Conservation (phyloP, 2,888 invertebrate species). For the Merodon equestris region DNA sequence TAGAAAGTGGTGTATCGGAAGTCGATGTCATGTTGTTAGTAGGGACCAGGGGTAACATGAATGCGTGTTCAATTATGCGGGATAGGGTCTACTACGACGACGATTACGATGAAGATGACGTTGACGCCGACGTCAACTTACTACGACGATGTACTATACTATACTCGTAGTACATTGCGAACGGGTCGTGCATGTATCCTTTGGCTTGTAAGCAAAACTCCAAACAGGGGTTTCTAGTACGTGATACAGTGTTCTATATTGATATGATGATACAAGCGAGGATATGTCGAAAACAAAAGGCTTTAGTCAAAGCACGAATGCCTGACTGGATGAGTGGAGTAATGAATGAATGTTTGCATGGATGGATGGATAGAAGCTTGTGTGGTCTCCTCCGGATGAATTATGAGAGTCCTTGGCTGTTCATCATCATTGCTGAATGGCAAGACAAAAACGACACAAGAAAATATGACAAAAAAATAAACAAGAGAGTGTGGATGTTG, state of each 20-base stretch:
- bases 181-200: conserved; percentile 37
- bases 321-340: conserved; percentile 31
- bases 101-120: conserved; percentile 46
- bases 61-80: conserved; percentile 64
- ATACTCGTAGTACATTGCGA: conserved; percentile 11
- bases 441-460: not conserved
- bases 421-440: conserved; percentile 1
- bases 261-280: too few relatives aligned
- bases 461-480: too few relatives aligned
- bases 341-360: conserved; percentile 29
- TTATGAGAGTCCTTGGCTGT: conserved; percentile 27
- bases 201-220: conserved; percentile 47
- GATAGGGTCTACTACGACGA: conserved; percentile 41
- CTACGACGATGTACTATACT: conserved; percentile 24
- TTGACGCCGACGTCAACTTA: conserved; percentile 38
- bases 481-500: too few relatives aligned
- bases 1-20: conserved; percentile 50
- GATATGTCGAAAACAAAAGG: conserved; percentile 37
- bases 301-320: conserved; percentile 6
- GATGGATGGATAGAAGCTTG: conserved; percentile 32
- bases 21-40: conserved; percentile 2
- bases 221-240: conserved; percentile 13
- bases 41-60: conserved; percentile 34
- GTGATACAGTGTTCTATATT: too few relatives aligned
- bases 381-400: conserved; percentile 51